phyloP scores from a whole-genome alignment of 2,113 vertebrate species.

The Saguinus midas region DNA sequence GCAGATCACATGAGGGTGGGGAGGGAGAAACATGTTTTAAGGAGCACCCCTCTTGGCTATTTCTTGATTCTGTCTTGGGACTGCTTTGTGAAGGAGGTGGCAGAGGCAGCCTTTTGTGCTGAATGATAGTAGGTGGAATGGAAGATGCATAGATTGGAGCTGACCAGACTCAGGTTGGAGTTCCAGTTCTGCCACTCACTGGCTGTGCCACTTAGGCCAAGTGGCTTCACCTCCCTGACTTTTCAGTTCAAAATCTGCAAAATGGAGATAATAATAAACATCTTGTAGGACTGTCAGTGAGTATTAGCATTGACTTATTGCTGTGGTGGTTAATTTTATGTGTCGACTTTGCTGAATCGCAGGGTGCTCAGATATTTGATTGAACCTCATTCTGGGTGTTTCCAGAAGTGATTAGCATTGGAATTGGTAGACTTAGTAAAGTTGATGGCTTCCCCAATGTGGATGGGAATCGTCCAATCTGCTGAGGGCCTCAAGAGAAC shows the following conservation, averaged over 20 bases:
- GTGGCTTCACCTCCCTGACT: background rate
- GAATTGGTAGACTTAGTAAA: background rate
- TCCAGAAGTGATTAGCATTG: background rate
- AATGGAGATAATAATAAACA: background rate
- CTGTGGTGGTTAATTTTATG: background rate
- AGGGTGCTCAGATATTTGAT: background rate
- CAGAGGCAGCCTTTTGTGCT: background rate
- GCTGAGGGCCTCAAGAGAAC: background rate
- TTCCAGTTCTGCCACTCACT: background rate
- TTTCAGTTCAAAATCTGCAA: background rate
- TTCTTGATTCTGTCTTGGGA: background rate
- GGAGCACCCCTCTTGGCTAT: background rate
- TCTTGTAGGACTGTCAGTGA: background rate
- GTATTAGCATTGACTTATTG: background rate
- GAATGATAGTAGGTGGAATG: background rate
- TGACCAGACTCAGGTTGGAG: background rate
- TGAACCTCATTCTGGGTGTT: background rate
- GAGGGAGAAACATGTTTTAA: background rate
- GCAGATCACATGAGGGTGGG: background rate
- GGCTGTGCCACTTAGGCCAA: background rate
- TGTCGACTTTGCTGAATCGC: background rate
- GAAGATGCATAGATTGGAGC: background rate
- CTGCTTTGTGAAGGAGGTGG: background rate
- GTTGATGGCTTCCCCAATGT: background rate
- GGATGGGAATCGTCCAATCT: background rate